A percentile compares a stretch with the other conserved stretches of the same genome.
phyloP scores from a whole-genome alignment of 2,113 vertebrate genomes.

The Amia ocellicauda region DNA sequence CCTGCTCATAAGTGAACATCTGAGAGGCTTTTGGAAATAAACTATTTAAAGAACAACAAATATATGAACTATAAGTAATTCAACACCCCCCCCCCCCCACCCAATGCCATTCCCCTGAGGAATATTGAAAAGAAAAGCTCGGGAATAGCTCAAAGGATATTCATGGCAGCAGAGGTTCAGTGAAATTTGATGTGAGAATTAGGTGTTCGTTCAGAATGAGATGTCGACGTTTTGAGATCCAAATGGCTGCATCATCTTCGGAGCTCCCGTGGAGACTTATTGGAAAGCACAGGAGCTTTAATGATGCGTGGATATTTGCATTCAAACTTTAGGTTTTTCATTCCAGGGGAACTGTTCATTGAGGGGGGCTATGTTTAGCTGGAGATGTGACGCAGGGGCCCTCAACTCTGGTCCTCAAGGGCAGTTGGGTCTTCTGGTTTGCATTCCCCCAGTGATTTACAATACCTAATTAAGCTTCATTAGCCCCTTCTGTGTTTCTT shows the following conservation, averaged over 20 bases:
- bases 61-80: conserved; percentile 15
- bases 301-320: conserved; percentile 25
- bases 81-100: too few species aligned
- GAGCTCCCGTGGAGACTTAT: conserved; percentile 26
- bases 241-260: conserved; percentile 27
- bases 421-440: too few species aligned
- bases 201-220: conserved; percentile 2
- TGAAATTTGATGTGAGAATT: conserved; percentile 10
- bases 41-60: conserved; percentile 15
- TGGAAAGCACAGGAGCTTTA: conserved; percentile 24
- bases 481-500: too few species aligned
- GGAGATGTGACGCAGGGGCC: too few species aligned
- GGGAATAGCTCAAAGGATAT: conserved; percentile 5
- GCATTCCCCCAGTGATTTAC: too few species aligned
- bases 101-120: background rate
- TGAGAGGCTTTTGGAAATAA: conserved; percentile 1
- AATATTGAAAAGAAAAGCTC: conserved; percentile 3
- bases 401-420: too few species aligned
- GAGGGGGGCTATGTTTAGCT: background rate
- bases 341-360: conserved; percentile 6
- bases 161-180: background rate
- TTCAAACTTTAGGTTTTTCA: background rate
- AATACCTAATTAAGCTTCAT: too few species aligned
- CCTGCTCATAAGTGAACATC: conserved; percentile 1
- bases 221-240: background rate